phyloP scores from a whole-genome alignment of 2,888 invertebrate species.

The Clunio marinus region DNA sequence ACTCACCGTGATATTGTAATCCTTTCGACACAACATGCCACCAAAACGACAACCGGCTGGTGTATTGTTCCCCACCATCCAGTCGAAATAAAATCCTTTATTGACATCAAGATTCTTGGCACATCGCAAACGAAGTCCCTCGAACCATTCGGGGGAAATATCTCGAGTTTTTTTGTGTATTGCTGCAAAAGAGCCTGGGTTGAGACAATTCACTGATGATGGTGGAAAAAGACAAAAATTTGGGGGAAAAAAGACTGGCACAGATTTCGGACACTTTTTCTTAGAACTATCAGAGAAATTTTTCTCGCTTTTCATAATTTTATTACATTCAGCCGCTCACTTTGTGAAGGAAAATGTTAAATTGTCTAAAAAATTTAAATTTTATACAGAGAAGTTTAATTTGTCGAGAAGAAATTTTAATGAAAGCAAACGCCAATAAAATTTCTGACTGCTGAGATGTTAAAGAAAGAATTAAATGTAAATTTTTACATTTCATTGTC shows the following conservation, averaged over 20 bases:
- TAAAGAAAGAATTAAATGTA: too few species aligned
- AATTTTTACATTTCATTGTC: too few species aligned
- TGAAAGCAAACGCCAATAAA: too few species aligned
- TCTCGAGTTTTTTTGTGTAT: conserved; percentile 48
- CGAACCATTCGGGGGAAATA: conserved; percentile 49
- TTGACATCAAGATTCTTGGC: conserved; percentile 46
- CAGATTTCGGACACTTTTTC: not conserved
- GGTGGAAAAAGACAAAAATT: conserved; percentile 6
- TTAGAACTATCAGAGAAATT: not conserved
- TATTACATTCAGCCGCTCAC: too few species aligned
- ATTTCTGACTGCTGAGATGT: too few species aligned
- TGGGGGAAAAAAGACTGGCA: conserved; percentile 4
- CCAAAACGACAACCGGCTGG: conserved; percentile 50
- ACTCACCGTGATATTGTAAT: conserved; percentile 46
- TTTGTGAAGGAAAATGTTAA: too few species aligned
- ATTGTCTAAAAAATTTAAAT: too few species aligned
- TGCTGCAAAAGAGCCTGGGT: conserved; percentile 49
- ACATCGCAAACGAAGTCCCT: conserved; percentile 48
- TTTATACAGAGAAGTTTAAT: too few species aligned
- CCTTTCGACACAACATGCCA: conserved; percentile 46
- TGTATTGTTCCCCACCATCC: conserved; percentile 48
- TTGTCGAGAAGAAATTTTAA: too few species aligned
- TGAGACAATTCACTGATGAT: conserved; percentile 40
- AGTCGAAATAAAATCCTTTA: conserved; percentile 46
- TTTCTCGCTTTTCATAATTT: too few species aligned